phyloP scores from a whole-genome alignment of 2,888 invertebrate species.

The Cordilura impudica region DNA sequence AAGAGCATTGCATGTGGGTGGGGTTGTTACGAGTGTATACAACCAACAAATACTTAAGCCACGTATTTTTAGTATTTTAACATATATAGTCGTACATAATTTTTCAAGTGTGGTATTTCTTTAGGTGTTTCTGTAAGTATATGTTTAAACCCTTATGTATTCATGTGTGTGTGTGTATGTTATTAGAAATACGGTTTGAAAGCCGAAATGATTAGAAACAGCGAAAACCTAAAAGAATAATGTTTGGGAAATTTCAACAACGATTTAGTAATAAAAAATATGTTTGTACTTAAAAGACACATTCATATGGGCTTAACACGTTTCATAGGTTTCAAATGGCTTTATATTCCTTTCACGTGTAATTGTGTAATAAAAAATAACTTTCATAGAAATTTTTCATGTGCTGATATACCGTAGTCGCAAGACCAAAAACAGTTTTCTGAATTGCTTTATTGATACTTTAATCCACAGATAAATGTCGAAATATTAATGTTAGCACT shows the following conservation, averaged over 20 bases:
- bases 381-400: not conserved
- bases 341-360: constrained; percentile 34
- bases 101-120: not conserved
- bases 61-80: not conserved
- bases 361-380: constrained; percentile 12
- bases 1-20: not conserved
- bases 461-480: too few species aligned
- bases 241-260: constrained; percentile 14
- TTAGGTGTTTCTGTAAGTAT: not conserved
- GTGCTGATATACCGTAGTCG: too few species aligned
- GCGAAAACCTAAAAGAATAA: constrained; percentile 17
- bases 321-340: constrained; percentile 30
- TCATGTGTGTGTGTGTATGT: not conserved
- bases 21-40: not conserved
- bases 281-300: not conserved
- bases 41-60: not conserved
- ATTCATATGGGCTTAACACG: constrained; percentile 26
- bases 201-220: not conserved
- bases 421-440: too few species aligned
- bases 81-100: not conserved
- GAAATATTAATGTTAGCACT: too few species aligned
- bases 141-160: not conserved
- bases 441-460: too few species aligned
- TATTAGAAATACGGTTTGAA: not conserved
- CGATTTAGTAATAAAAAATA: not conserved